Evolutionary conservation across 2,797 vertebrate species (phyloP).

Genomic region (Neopelma chrysocephalum): DNA sequence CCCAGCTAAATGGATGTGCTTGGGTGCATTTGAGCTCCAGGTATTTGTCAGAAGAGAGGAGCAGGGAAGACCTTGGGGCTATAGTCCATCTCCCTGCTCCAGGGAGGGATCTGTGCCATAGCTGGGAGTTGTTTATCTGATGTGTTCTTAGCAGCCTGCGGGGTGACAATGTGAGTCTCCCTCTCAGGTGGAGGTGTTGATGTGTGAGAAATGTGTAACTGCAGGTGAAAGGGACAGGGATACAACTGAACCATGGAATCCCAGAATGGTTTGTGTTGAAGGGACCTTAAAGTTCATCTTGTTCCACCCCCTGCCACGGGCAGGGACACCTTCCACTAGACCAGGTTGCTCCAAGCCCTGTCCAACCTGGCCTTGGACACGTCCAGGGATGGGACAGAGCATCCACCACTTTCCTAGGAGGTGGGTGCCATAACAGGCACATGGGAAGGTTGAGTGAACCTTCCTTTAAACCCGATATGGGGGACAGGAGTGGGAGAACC

Average conservation of each 20-base stretch:
- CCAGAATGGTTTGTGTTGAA: background rate
- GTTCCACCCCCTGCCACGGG: background rate
- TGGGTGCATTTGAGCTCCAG: background rate
- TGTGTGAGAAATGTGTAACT: background rate
- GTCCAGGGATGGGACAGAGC: background rate
- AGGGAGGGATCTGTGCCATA: background rate
- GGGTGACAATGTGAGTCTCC: background rate
- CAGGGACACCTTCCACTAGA: background rate
- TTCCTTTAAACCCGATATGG: accelerated
- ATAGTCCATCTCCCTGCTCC: background rate
- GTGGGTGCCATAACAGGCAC: background rate
- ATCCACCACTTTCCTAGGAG: background rate
- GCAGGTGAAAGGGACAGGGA: background rate
- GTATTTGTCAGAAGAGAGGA: background rate
- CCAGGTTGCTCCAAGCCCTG: background rate
- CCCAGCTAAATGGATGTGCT: background rate
- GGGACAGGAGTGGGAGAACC: background rate
- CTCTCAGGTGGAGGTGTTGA: background rate
- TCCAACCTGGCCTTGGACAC: background rate
- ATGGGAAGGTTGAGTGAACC: background rate
- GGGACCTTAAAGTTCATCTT: accelerated
- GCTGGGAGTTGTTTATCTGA: background rate
- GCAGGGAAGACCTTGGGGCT: background rate
- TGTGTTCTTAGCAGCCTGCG: background rate
- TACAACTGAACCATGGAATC: background rate